A percentile compares a stretch with the other conserved stretches of the same genome.
Evolutionary conservation across 2,797 vertebrate genomes (phyloP).

Genomic region (Phylloscopus collybita): DNA sequence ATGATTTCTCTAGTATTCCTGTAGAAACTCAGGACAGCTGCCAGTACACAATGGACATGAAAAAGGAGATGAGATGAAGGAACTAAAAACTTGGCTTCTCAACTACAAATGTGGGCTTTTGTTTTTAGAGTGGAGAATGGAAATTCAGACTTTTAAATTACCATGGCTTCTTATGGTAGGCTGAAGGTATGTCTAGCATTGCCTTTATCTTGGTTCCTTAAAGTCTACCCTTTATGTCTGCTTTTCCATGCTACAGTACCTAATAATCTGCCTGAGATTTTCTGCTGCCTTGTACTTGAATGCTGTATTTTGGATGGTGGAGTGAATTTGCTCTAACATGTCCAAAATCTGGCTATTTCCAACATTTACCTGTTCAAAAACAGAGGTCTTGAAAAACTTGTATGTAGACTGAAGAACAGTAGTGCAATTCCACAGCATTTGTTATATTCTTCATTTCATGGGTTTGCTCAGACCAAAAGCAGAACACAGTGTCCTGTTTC

Average conservation of each 20-base stretch:
- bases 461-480: not conserved
- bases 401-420: not conserved
- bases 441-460: not conserved
- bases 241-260: not conserved
- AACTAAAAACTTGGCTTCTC: not conserved
- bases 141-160: not conserved
- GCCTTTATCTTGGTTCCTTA: not conserved
- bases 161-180: not conserved
- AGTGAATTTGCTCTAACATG: not conserved
- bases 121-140: not conserved
- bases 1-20: not conserved
- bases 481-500: not conserved
- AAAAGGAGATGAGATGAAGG: not conserved
- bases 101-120: not conserved
- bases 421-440: not conserved
- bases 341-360: not conserved
- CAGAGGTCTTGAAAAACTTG: not conserved
- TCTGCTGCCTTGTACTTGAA: not conserved
- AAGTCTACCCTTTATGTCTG: not conserved
- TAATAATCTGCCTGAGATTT: not conserved
- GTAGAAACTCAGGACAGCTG: not conserved
- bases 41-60: not conserved
- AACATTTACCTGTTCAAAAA: not conserved
- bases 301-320: not conserved
- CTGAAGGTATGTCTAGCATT: not conserved